Base-by-base conservation (phyloP, 2,113 vertebrate species). In the Melanostigma gelatinosum region DNA sequence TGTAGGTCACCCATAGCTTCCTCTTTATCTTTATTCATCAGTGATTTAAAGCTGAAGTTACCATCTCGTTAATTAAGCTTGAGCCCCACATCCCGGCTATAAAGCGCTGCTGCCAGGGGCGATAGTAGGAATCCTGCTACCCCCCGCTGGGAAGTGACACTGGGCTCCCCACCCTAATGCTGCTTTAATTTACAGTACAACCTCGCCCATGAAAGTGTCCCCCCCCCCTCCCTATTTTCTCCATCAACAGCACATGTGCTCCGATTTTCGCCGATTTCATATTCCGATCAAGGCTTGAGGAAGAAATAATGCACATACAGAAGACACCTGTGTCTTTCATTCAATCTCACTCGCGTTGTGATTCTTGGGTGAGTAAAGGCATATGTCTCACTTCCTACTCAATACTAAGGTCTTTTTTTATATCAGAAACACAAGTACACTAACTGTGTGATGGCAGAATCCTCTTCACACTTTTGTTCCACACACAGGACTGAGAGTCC, bases 141-240 rank as follows among this genome's bases (percentile, higher is more conserved):
- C 83, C 80, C 90, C 90, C 78, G 84, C 70, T 84, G 82, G 48
- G 88, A 74, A 15, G 68, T 80, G 87, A 92, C 87, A 88, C 66
- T 4, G 34, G 76, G 48, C 69, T 50, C 83, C 79, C 75, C 69
- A 81, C 66, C 42, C 74, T 36, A 82, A 84, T 42, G 34, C 78
- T 36, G 73, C 82, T 85, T 77, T 88, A 86, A 89, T 91, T 92
- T 92, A 91, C 88, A 88, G 86, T 86, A 81, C 8, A 24, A 68
- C 76, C 64, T 68, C 5, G 62, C 38, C 63, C 36, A 18, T 46
- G 13, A 65, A 61, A 67, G 40, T 57, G 40, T 27, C 63, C 57
- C 32, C 46, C 16, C 73, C 3, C 29, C 34, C 46, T 6, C 46
- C 46, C 46, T 69, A 55, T 46, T 48, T 24, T 46, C 67, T 38